Base-by-base conservation (phyloP, 2,113 vertebrate species). In the Sander lucioperca region DNA sequence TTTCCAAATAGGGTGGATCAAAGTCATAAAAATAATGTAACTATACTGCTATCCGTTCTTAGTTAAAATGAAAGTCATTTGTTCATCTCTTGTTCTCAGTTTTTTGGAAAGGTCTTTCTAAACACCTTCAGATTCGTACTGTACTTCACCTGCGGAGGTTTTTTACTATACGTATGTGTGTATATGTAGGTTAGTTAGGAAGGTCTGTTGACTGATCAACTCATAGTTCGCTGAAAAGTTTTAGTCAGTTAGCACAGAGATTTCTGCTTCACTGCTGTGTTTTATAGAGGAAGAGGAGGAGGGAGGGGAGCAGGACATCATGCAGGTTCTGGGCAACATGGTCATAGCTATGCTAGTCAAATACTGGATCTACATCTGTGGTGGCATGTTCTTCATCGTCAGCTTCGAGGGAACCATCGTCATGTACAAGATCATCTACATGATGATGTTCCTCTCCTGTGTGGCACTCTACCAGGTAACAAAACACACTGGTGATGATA, bases 341-440 rank as follows among this genome's bases (percentile, higher is more conserved):
- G 96, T 99, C 92, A 98, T 97, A 96, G 97, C 96, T 79, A 82
- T 99, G 95, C 96, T 99, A 94, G 95, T 99, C 80, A 99, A 99
- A 82, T 99, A 99, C 91, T 99, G 98, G 98, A 97, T 99, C 94
- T 99, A 99, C 19, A 95, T 99, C 86, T 99, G 98, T 1, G 96
- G 98, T 1, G 97, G 98, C 84, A 99, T 99, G 98, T 99, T 99
- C 96, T 99, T 99, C 96, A 95, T 99, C 3, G 98, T 99, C 94
- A 99, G 97, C 96, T 99, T 99, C 53, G 98, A 99, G 92, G 98
- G 98, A 62, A 95, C 93, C 85, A 97, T 97, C 12, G 98, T 98
- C 92, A 97, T 99, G 96, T 99, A 99, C 95, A 99, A 99, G 95
- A 99, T 99, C 94, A 97, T 99, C 96, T 99, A 99, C 93, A 99